A percentile compares a stretch with the other conserved stretches of the same genome.
These are phyloP conservation scores for Crax fasciolata DNA, from an alignment of 2,797 vertebrate genomes.

Conservation along the genomic window DNA sequence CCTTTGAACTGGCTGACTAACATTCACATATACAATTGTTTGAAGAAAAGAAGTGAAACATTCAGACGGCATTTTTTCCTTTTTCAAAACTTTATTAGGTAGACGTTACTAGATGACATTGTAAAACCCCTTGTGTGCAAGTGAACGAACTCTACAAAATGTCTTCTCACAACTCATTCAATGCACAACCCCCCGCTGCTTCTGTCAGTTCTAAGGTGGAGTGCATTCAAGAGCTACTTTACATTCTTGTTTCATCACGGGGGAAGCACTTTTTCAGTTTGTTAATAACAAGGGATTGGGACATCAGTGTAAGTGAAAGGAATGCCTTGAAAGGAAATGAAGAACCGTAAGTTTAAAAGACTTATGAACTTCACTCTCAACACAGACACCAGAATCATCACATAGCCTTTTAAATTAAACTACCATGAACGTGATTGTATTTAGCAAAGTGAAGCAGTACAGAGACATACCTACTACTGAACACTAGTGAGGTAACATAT, in stretches of 20 bases:
- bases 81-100: conserved; percentile 81
- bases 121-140: conserved; percentile 51
- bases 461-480: conserved; percentile 57
- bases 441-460: conserved; percentile 68
- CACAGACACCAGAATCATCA: neutral
- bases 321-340: conserved; percentile 54
- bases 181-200: neutral
- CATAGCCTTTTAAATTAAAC: conserved; percentile 58
- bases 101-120: conserved; percentile 64
- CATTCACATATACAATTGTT: neutral
- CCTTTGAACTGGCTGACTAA: neutral
- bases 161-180: conserved; percentile 18
- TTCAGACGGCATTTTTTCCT: conserved; percentile 61
- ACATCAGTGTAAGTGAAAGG: conserved; percentile 29
- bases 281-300: conserved; percentile 36
- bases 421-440: conserved; percentile 46
- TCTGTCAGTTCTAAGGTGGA: conserved; percentile 27
- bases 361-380: conserved; percentile 48
- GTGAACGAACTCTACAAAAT: conserved; percentile 57
- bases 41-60: conserved; percentile 16
- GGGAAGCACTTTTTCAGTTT: conserved; percentile 32
- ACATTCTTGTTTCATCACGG: conserved; percentile 2
- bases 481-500: conserved; percentile 81
- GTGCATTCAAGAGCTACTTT: conserved; percentile 3
- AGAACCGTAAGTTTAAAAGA: conserved; percentile 15